Evolutionary conservation across 2,113 vertebrate species (phyloP).

Genomic region (Ramphastos sulfuratus): DNA sequence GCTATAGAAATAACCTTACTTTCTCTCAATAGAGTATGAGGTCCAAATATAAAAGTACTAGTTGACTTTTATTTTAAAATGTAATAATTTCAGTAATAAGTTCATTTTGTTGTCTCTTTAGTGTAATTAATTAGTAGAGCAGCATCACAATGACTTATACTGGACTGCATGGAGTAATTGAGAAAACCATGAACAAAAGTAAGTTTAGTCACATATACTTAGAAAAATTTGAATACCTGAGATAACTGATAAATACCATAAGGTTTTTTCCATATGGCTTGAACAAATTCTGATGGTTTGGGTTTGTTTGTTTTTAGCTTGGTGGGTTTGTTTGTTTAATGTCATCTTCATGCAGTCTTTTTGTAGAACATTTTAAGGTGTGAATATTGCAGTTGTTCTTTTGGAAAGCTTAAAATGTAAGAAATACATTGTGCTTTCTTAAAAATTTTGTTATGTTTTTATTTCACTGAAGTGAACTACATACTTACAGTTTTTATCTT

Average conservation of each 20-base stretch:
- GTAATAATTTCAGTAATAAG: background rate
- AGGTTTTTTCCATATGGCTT: background rate
- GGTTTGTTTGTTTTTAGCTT: no score
- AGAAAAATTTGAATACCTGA: background rate
- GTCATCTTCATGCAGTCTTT: background rate
- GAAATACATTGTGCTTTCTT: background rate
- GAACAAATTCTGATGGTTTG: background rate
- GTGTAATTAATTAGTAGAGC: background rate
- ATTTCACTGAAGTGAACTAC: background rate
- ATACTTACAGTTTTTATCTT: background rate
- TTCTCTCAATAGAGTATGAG: background rate
- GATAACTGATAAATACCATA: background rate
- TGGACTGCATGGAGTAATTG: background rate
- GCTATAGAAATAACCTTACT: background rate
- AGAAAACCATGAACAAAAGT: background rate
- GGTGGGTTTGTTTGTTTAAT: background rate
- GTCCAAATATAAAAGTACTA: background rate
- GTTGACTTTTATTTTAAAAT: background rate
- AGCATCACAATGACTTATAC: background rate
- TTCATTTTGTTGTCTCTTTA: background rate
- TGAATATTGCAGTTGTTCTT: background rate
- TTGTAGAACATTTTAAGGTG: background rate
- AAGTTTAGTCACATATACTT: background rate
- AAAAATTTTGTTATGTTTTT: background rate
- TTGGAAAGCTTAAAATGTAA: background rate